These are phyloP conservation scores for Onychostruthus taczanowskii DNA, from an alignment of 2,113 vertebrate genomes.

Conservation along the genomic window DNA sequence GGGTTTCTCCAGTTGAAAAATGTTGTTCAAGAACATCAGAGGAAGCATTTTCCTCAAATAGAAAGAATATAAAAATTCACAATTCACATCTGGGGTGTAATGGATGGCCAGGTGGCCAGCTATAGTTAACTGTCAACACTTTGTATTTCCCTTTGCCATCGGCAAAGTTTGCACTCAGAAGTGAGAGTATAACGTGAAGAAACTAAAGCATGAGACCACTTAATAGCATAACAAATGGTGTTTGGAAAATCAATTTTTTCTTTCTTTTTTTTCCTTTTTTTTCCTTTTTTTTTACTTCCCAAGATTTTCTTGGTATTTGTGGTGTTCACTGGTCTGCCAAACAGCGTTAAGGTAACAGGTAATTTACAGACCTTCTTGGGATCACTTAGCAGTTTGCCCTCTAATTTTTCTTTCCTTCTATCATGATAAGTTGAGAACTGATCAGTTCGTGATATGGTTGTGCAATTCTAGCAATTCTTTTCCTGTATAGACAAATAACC, in stretches of 20 bases:
- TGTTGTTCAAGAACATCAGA: slow-evolving; percentile 41
- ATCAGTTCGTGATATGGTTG: not conserved
- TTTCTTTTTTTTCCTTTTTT: not conserved
- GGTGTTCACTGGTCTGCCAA: not conserved
- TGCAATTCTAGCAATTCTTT: not conserved
- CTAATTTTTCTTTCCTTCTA: not conserved
- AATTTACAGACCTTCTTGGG: not conserved
- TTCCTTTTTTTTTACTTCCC: not conserved
- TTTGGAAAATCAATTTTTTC: not conserved
- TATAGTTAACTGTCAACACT: slow-evolving; percentile 65
- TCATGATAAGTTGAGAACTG: not conserved
- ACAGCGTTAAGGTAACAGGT: not conserved
- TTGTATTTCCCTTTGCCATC: slow-evolving; percentile 61
- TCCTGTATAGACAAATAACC: not conserved
- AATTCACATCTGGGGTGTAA: slow-evolving; percentile 65
- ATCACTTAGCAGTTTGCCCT: not conserved
- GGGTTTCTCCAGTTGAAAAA: slow-evolving; percentile 37
- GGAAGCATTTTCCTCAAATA: slow-evolving; percentile 35
- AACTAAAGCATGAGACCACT: slow-evolving; percentile 46
- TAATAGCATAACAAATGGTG: slow-evolving; percentile 9
- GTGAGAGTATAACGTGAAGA: slow-evolving; percentile 59
- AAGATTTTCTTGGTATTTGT: not conserved
- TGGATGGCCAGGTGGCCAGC: slow-evolving; percentile 54
- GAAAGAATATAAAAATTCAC: slow-evolving; percentile 52
- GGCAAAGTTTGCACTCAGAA: slow-evolving; percentile 64